Evolutionary conservation across 1,140 invertebrate genomes (phyloP).

Genomic region (Thaumetopoea pityocampa): DNA sequence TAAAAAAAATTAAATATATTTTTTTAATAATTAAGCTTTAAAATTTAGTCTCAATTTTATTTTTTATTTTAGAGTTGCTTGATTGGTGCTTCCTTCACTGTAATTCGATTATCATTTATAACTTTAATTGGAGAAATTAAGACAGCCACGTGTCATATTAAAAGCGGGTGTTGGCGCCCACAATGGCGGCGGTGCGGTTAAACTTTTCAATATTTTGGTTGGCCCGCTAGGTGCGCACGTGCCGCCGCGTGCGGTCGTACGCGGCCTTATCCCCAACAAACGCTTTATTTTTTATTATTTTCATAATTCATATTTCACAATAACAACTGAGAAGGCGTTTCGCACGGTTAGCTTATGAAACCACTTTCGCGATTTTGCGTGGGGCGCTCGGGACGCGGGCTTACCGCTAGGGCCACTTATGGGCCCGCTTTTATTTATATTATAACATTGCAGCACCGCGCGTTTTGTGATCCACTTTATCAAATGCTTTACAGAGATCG

Average conservation of each 20-base stretch:
- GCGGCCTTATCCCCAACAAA: slow-evolving; percentile 34
- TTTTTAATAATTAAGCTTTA: no score
- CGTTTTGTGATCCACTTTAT: slow-evolving; percentile 74
- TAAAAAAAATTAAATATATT: no score
- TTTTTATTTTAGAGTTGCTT: no score
- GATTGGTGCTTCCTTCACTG: neutral
- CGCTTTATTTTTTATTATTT: slow-evolving; percentile 74
- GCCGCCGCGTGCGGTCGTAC: slow-evolving; percentile 62
- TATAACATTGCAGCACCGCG: slow-evolving; percentile 37
- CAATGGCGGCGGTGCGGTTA: slow-evolving; percentile 38
- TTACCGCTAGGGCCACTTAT: slow-evolving; percentile 68
- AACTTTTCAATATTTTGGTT: slow-evolving; percentile 75
- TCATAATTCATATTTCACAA: slow-evolving; percentile 74
- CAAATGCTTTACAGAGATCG: slow-evolving; percentile 67
- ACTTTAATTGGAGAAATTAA: slow-evolving; percentile 52
- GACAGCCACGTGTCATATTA: slow-evolving; percentile 60
- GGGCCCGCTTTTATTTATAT: slow-evolving; percentile 69
- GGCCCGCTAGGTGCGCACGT: slow-evolving; percentile 43
- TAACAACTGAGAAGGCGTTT: slow-evolving; percentile 72
- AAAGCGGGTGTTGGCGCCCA: slow-evolving; percentile 27
- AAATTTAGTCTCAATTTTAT: no score
- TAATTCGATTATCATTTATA: slow-evolving; percentile 39
- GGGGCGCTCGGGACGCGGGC: slow-evolving; percentile 36
- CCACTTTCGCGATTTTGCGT: slow-evolving; percentile 45
- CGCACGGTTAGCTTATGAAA: slow-evolving; percentile 70